A percentile compares a stretch with the other conserved stretches of the same genome.
These are phyloP conservation scores for Acrobasis suavella DNA, from an alignment of 2,888 invertebrate species.

Conservation along the genomic window DNA sequence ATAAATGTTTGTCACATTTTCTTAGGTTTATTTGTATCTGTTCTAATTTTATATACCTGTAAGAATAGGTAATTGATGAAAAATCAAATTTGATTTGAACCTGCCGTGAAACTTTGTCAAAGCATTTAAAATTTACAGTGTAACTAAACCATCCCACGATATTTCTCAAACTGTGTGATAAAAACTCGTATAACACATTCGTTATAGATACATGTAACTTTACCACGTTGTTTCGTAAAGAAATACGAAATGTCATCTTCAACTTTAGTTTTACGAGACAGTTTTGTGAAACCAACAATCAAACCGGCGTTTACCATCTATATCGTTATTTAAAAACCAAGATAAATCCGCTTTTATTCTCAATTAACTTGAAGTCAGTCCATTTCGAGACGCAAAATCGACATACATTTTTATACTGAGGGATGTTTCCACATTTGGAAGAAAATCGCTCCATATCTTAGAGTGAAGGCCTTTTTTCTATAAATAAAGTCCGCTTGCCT, in stretches of 20 bases:
- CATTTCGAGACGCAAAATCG: constrained; percentile 43
- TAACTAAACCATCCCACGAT: no score
- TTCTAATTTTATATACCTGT: background rate
- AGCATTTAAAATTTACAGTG: no score
- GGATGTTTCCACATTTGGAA: constrained; percentile 59
- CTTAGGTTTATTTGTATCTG: no score
- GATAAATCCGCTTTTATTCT: constrained; percentile 22
- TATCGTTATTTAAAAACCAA: constrained; percentile 14
- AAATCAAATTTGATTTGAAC: no score
- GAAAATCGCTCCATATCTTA: constrained; percentile 54
- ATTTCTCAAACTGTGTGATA: no score
- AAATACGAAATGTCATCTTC: no score
- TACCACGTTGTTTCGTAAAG: no score
- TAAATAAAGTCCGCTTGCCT: constrained; percentile 60
- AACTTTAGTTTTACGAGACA: background rate
- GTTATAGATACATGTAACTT: no score
- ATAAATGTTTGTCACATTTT: no score
- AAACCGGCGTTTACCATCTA: background rate
- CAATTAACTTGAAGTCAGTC: constrained; percentile 44
- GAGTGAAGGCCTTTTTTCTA: constrained; percentile 53
- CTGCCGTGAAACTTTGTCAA: no score
- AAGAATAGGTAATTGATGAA: no score
- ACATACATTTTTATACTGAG: constrained; percentile 45
- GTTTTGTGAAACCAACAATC: background rate
- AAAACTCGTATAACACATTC: no score